Percentiles rank a stretch among this genome's conserved stretches.
phyloP scores from a whole-genome alignment of 1,140 invertebrate genomes.

The Tribolium castaneum region DNA sequence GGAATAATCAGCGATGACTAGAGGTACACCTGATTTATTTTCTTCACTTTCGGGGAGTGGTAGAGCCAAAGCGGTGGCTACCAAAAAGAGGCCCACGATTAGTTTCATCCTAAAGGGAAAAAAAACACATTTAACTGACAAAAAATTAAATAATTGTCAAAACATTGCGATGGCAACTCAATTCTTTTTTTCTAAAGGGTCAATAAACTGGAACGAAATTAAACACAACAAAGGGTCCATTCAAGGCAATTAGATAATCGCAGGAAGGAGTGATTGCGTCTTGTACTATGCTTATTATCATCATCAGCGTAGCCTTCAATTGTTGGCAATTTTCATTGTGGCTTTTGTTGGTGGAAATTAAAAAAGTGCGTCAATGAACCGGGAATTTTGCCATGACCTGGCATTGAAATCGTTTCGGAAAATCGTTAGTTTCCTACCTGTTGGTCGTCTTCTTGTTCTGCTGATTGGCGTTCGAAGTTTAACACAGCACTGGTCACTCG shows the following conservation, averaged over 20 bases:
- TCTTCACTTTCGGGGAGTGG: slow-evolving; percentile 59
- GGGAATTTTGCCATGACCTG: slow-evolving; percentile 14
- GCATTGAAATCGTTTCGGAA: slow-evolving; percentile 13
- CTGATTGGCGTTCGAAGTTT: slow-evolving; percentile 5
- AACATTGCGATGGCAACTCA: background rate
- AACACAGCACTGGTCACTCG: slow-evolving; percentile 38
- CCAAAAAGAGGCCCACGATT: slow-evolving; percentile 55
- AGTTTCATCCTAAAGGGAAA: slow-evolving; percentile 64
- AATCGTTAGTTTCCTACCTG: slow-evolving; percentile 4
- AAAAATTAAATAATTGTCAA: background rate
- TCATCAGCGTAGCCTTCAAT: slow-evolving; percentile 33
- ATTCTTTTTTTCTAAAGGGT: slow-evolving; percentile 19
- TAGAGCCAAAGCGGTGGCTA: slow-evolving; percentile 60
- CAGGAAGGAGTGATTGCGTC: slow-evolving; percentile 39
- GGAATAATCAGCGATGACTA: slow-evolving; percentile 63
- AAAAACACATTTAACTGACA: slow-evolving; percentile 3
- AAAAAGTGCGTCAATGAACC: slow-evolving; percentile 1
- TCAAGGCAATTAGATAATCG: slow-evolving; percentile 39
- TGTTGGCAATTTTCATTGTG: slow-evolving; percentile 37
- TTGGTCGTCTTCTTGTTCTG: background rate
- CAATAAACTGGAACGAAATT: slow-evolving; percentile 19
- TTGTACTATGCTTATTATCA: slow-evolving; percentile 33
- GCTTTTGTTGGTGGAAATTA: background rate
- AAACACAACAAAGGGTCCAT: slow-evolving; percentile 8
- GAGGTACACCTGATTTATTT: slow-evolving; percentile 57